phyloP scores from a whole-genome alignment of 2,888 invertebrate species.

The Harpalus rubripes region DNA sequence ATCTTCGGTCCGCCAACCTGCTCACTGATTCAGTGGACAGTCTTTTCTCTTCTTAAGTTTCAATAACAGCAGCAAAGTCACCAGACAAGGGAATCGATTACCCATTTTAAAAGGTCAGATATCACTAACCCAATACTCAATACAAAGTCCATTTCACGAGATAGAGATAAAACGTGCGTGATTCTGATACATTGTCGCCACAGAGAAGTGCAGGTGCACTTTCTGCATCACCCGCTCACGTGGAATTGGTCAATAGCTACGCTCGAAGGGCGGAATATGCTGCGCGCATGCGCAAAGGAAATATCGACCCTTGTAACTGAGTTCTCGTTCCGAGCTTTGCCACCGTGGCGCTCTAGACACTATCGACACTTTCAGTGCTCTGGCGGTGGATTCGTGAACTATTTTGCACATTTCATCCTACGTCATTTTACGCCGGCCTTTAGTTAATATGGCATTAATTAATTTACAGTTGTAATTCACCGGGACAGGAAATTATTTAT shows the following conservation, averaged over 20 bases:
- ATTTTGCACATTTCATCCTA: conserved; percentile 50
- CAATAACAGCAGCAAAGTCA: conserved; percentile 20
- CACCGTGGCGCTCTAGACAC: conserved; percentile 53
- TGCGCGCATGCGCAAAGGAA: conserved; percentile 47
- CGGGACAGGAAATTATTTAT: conserved; percentile 53
- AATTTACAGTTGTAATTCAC: conserved; percentile 51
- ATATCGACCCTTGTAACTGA: conserved; percentile 46
- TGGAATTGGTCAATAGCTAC: conserved; percentile 35
- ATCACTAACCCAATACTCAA: conserved; percentile 35
- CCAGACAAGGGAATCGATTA: conserved; percentile 21
- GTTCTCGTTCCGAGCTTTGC: conserved; percentile 39
- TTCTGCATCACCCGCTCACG: conserved; percentile 13
- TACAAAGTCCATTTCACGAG: conserved; percentile 17
- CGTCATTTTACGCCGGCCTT: conserved; percentile 28
- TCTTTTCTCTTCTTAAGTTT: conserved; percentile 19
- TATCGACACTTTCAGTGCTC: conserved; percentile 59
- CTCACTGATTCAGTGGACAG: conserved; percentile 37
- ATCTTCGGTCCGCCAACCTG: conserved; percentile 14
- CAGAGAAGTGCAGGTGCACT: conserved; percentile 14
- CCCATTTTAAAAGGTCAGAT: conserved; percentile 42
- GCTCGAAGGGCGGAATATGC: conserved; percentile 12
- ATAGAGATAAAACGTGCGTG: conserved; percentile 21
- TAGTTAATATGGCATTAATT: conserved; percentile 51
- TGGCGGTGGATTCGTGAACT: conserved; percentile 52
- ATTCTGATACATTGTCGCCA: conserved; percentile 13